Evolutionary conservation across 2,797 vertebrate species (phyloP).

Genomic region (Aselliscus stoliczkanus): DNA sequence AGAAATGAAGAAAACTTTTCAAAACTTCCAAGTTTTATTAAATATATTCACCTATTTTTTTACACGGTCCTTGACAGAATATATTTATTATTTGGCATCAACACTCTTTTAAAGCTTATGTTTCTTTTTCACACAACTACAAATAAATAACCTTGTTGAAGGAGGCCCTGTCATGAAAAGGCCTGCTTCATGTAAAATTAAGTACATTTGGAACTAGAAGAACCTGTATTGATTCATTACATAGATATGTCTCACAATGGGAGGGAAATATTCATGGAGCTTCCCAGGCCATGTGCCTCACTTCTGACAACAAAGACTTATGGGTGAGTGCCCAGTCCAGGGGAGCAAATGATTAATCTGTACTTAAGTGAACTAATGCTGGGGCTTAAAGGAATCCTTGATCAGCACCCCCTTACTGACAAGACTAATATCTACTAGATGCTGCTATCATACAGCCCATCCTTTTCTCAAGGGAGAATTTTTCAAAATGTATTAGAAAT

Average conservation of each 20-base stretch:
- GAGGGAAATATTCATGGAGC: not conserved
- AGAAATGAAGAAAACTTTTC: not conserved
- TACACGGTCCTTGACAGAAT: not conserved
- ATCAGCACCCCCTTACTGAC: conserved; percentile 1
- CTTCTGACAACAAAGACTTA: conserved; percentile 53
- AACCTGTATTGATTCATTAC: not conserved
- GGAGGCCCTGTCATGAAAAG: not conserved
- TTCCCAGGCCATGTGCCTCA: not conserved
- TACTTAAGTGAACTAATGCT: conserved; percentile 32
- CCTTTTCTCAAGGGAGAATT: conserved; percentile 25
- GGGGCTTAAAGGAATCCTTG: conserved; percentile 30
- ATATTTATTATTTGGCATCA: not conserved
- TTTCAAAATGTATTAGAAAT: conserved; percentile 46
- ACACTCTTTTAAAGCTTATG: not conserved
- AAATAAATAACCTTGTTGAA: not conserved
- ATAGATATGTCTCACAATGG: not conserved
- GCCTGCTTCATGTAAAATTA: not conserved
- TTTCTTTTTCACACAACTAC: not conserved
- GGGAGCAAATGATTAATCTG: conserved; percentile 41
- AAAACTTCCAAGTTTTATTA: not conserved
- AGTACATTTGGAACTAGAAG: not conserved
- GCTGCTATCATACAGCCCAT: not conserved
- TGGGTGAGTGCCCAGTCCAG: not conserved
- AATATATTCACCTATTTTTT: not conserved
- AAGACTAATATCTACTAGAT: conserved; percentile 51